A percentile compares a stretch with the other conserved stretches of the same genome.
These are phyloP conservation scores for Kradibia gibbosae DNA, from an alignment of 1,140 invertebrate species.

Conservation along the genomic window DNA sequence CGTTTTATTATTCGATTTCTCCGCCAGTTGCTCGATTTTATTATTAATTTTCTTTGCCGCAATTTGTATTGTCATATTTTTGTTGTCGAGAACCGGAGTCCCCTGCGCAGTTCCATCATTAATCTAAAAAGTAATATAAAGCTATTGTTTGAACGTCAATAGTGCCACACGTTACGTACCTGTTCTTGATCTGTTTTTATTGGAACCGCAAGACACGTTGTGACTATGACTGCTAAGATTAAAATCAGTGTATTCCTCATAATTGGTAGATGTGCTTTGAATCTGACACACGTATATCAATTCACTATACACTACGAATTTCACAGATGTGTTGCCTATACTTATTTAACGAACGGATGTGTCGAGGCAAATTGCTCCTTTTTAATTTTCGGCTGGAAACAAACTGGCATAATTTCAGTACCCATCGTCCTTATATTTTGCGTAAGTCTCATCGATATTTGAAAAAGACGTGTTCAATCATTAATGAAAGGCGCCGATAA, in stretches of 20 bases:
- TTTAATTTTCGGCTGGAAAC: neutral
- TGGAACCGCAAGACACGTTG: neutral
- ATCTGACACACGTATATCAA: neutral
- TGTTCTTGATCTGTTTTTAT: neutral
- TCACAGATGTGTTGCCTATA: neutral
- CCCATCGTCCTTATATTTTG: constrained; percentile 6
- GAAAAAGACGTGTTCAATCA: constrained; percentile 30
- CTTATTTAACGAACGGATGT: neutral
- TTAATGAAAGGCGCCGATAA: neutral
- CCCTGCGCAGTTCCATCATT: neutral
- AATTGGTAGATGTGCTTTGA: neutral
- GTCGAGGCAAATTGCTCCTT: neutral
- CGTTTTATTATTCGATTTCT: neutral
- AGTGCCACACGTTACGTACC: neutral
- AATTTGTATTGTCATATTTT: neutral
- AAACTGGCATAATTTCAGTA: neutral
- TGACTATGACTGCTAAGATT: neutral
- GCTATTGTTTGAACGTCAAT: neutral
- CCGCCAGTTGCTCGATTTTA: neutral
- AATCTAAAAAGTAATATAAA: neutral
- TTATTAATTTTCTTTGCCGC: neutral
- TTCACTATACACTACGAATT: neutral
- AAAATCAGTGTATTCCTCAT: constrained; percentile 8
- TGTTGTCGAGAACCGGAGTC: neutral
- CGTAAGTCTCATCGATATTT: neutral